Conservation (phyloP, 2,113 vertebrate genomes). For the Lagenorhynchus albirostris region DNA sequence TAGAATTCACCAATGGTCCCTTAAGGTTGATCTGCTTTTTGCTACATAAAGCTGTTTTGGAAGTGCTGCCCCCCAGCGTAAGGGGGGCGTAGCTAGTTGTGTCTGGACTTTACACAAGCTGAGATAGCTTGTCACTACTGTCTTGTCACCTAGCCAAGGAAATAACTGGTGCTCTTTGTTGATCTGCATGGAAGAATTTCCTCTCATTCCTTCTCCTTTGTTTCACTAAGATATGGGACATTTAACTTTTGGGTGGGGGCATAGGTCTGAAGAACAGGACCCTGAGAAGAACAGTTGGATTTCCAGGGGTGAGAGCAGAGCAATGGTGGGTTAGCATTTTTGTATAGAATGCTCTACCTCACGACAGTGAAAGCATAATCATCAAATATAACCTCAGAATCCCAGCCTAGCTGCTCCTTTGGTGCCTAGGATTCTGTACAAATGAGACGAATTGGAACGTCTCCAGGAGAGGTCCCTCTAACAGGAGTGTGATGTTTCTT, state of each 20-base stretch:
- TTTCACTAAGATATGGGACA: not conserved
- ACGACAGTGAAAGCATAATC: not conserved
- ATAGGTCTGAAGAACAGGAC: not conserved
- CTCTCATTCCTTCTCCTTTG: not conserved
- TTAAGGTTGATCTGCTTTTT: not conserved
- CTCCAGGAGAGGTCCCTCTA: not conserved
- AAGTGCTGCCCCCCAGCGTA: not conserved
- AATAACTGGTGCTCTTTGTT: not conserved
- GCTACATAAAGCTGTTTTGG: not conserved
- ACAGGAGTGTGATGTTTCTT: not conserved
- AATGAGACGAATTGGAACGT: not conserved
- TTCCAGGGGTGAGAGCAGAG: not conserved
- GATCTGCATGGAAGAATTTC: not conserved
- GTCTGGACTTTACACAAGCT: not conserved
- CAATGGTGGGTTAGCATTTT: not conserved
- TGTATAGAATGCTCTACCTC: not conserved
- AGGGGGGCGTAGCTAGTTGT: not conserved
- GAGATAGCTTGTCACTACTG: not conserved
- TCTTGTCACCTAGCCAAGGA: not conserved
- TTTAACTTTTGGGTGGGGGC: not conserved
- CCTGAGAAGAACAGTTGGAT: not conserved
- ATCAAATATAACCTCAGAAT: not conserved
- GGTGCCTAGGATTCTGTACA: not conserved
- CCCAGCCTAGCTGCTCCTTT: not conserved
- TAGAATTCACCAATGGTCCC: not conserved